Conservation (phyloP, 2,797 vertebrate species). For the Mico argentatus region DNA sequence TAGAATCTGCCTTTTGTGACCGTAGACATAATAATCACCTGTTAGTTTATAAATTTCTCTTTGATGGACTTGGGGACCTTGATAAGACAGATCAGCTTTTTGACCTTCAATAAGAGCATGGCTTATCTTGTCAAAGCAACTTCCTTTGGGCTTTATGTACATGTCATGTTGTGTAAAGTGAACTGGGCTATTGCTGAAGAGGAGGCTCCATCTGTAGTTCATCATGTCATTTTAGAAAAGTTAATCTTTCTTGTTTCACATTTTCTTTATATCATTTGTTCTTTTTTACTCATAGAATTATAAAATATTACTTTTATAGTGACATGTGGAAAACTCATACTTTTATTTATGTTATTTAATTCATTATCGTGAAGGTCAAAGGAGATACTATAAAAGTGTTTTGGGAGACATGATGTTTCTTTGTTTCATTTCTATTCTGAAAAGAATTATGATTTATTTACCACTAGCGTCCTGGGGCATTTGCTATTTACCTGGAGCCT, state of each 20-base stretch:
- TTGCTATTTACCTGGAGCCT: slow-evolving; percentile 98
- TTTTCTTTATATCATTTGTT: slow-evolving; percentile 35
- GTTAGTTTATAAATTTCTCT: slow-evolving; percentile 24
- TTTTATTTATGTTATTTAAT: slow-evolving; percentile 50
- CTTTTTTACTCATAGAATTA: slow-evolving; percentile 19
- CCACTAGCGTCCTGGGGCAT: slow-evolving; percentile 93
- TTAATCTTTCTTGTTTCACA: neutral
- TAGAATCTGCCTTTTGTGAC: neutral
- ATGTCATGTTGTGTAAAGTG: neutral
- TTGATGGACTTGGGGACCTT: neutral
- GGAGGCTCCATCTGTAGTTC: neutral
- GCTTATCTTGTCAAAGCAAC: neutral
- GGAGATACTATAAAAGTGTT: slow-evolving; percentile 26
- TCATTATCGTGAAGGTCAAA: slow-evolving; percentile 35
- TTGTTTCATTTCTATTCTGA: slow-evolving; percentile 63
- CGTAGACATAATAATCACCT: neutral
- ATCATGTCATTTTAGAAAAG: neutral
- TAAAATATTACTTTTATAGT: slow-evolving; percentile 23
- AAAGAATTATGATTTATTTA: neutral
- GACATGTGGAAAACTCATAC: neutral
- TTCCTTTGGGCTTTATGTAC: neutral
- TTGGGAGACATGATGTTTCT: slow-evolving; percentile 38
- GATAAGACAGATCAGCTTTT: neutral
- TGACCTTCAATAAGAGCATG: neutral
- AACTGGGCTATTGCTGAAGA: neutral